These are phyloP conservation scores for Euura lappo DNA, from an alignment of 1,140 invertebrate species.

Conservation along the genomic window DNA sequence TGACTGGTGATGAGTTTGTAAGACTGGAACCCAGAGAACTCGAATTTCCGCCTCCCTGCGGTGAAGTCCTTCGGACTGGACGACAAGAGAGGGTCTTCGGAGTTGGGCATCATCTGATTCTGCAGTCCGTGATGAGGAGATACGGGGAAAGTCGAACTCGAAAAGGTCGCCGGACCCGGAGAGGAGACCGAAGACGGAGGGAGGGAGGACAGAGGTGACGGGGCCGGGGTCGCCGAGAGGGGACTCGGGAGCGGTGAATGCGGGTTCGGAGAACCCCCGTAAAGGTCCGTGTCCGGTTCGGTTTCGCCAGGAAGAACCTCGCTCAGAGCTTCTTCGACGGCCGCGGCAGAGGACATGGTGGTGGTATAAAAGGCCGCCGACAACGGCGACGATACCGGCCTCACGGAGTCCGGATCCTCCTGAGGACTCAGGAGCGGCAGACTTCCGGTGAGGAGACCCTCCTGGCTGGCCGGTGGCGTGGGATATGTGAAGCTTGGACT, in stretches of 20 bases:
- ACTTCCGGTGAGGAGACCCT: slow-evolving; percentile 66
- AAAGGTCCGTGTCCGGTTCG: slow-evolving; percentile 67
- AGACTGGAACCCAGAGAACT: slow-evolving; percentile 64
- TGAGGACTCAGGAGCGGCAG: slow-evolving; percentile 62
- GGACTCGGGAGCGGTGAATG: slow-evolving; percentile 70
- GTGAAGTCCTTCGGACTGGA: slow-evolving; percentile 82
- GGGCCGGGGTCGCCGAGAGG: slow-evolving; percentile 66
- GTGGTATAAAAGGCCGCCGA: slow-evolving; percentile 84
- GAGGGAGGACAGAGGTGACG: slow-evolving; percentile 64
- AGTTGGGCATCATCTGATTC: slow-evolving; percentile 83
- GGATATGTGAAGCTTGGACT: slow-evolving; percentile 78
- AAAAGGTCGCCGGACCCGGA: slow-evolving; percentile 60
- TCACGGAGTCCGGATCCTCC: slow-evolving; percentile 62
- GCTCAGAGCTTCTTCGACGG: slow-evolving; percentile 80
- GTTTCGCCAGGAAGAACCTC: slow-evolving; percentile 81
- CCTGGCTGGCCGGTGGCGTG: slow-evolving; percentile 82
- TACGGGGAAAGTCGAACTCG: slow-evolving; percentile 57
- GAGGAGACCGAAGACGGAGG: slow-evolving; percentile 64
- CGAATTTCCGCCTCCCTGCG: slow-evolving; percentile 65
- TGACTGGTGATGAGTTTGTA: slow-evolving; percentile 68
- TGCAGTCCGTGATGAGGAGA: slow-evolving; percentile 66
- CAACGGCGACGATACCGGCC: slow-evolving; percentile 72
- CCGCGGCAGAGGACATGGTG: slow-evolving; percentile 84
- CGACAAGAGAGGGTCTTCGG: slow-evolving; percentile 81
- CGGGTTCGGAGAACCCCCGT: slow-evolving; percentile 62